Conservation (phyloP, 2,888 invertebrate genomes). For the Seira sanloemensis region DNA sequence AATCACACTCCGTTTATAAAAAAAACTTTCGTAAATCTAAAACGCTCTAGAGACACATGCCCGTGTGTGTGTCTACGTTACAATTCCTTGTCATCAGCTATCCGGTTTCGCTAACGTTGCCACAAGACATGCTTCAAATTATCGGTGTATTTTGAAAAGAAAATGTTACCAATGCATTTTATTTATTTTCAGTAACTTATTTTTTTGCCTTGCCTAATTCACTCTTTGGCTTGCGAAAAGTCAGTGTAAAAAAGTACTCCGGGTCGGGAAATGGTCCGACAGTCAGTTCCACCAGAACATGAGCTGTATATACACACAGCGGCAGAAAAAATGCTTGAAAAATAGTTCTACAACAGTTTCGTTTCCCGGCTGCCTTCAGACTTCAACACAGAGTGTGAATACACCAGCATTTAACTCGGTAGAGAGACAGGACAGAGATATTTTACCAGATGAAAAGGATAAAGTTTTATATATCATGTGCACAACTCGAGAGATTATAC, state of each 20-base stretch:
- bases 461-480: not conserved
- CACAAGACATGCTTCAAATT: not conserved
- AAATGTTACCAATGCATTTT: constrained; percentile 1
- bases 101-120: not conserved
- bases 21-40: constrained; percentile 1
- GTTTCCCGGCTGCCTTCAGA: constrained; percentile 57
- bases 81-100: constrained; percentile 1
- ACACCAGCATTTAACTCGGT: not conserved
- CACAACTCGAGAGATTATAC: not conserved
- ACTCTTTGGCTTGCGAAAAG: not conserved
- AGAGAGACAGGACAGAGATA: constrained; percentile 8
- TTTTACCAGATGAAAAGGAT: constrained; percentile 31
- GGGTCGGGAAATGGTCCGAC: constrained; percentile 55
- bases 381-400: not conserved
- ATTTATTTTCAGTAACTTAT: constrained; percentile 15
- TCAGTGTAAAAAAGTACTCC: constrained; percentile 45
- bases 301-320: constrained; percentile 34
- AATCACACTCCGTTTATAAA: not conserved
- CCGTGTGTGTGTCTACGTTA: not conserved
- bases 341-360: constrained; percentile 19
- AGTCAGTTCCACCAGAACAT: constrained; percentile 28
- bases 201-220: constrained; percentile 18
- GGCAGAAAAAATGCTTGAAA: not conserved
- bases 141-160: not conserved
- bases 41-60: not conserved